Percentiles rank a stretch among this genome's conserved stretches.
These are phyloP conservation scores for Xiphophorus maculatus DNA, from an alignment of 2,113 vertebrate species.

Conservation along the genomic window DNA sequence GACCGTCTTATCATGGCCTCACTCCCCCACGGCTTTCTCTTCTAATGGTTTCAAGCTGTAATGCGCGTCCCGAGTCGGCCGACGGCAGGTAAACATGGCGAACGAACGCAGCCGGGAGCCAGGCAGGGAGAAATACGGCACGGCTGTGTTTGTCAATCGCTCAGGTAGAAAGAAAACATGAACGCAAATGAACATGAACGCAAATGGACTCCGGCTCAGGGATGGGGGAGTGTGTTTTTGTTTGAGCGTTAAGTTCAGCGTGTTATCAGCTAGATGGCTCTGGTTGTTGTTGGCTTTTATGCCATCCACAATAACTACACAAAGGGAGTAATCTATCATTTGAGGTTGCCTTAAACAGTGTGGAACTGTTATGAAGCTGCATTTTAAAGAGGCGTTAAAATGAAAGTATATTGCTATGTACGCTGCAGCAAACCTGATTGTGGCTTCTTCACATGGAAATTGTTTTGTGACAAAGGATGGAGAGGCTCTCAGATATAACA, in stretches of 20 bases:
- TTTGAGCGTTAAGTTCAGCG: constrained; percentile 14
- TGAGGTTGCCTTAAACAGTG: constrained; percentile 19
- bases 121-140: constrained; percentile 16
- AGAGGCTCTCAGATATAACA: constrained; percentile 14
- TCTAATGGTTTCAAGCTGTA: constrained; percentile 59
- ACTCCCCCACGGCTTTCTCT: constrained; percentile 29
- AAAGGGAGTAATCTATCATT: constrained; percentile 25
- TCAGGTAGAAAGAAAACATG: constrained; percentile 49
- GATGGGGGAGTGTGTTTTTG: constrained; percentile 3
- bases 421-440: constrained; percentile 15
- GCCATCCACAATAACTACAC: constrained; percentile 30
- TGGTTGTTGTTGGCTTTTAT: constrained; percentile 40
- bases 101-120: constrained; percentile 16
- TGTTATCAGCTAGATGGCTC: constrained; percentile 21
- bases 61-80: constrained; percentile 53
- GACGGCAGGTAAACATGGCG: constrained; percentile 44
- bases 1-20: constrained; percentile 49
- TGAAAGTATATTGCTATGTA: constrained; percentile 13
- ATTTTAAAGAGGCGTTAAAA: constrained; percentile 18
- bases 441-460: constrained; percentile 20
- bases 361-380: constrained; percentile 21
- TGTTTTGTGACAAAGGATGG: constrained; percentile 30
- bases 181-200: constrained; percentile 47
- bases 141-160: constrained; percentile 54
- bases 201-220: constrained; percentile 27